Percentiles rank a stretch among this genome's conserved stretches.
phyloP scores from a whole-genome alignment of 2,113 vertebrate species.

The Neogale vison region DNA sequence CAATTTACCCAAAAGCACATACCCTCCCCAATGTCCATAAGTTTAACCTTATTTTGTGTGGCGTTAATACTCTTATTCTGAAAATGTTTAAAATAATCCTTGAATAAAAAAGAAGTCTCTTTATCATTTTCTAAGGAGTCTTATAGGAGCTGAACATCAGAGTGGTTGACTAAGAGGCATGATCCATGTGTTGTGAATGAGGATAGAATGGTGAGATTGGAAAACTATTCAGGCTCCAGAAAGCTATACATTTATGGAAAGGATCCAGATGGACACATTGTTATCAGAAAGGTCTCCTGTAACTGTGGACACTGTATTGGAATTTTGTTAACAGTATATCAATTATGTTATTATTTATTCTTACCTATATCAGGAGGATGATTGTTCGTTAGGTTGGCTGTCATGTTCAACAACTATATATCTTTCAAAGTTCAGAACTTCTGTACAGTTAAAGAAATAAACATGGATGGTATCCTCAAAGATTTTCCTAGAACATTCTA shows the following conservation, averaged over 20 bases:
- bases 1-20: too few species aligned
- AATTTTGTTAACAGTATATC: background rate
- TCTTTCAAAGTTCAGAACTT: background rate
- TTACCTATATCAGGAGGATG: background rate
- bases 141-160: background rate
- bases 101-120: background rate
- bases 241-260: background rate
- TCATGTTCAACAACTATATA: background rate
- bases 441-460: background rate
- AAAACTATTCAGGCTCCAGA: background rate
- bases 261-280: rapidly evolving
- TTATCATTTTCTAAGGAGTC: background rate
- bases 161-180: background rate
- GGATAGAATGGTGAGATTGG: background rate
- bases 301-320: background rate
- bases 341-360: background rate
- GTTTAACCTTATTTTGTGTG: background rate
- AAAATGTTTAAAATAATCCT: background rate
- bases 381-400: background rate
- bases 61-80: background rate
- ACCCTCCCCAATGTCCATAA: too few species aligned
- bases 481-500: background rate
- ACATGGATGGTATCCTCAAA: background rate
- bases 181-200: background rate
- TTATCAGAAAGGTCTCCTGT: background rate